These are phyloP conservation scores for Pangasius macronema DNA, from an alignment of 2,797 vertebrate species.

Conservation along the genomic window DNA sequence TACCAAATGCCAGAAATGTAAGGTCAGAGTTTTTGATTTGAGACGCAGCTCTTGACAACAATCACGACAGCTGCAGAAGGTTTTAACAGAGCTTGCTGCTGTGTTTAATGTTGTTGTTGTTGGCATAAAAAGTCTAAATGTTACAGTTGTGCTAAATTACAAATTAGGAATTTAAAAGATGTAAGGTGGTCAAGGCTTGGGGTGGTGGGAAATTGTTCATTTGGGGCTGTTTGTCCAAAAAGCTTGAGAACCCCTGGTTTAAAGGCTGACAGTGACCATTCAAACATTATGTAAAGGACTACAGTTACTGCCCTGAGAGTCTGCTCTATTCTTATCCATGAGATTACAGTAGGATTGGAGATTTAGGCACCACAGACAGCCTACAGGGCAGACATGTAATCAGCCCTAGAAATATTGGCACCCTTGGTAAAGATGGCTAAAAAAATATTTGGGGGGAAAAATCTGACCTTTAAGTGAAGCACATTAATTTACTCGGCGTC, in stretches of 20 bases:
- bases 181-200: neutral
- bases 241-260: neutral
- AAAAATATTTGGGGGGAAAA: neutral
- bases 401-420: neutral
- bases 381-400: constrained; percentile 59
- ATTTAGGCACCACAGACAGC: constrained; percentile 64
- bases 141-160: constrained; percentile 5
- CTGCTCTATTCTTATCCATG: constrained; percentile 70
- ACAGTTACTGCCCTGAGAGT: constrained; percentile 61
- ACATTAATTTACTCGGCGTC: neutral
- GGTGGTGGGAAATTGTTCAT: neutral
- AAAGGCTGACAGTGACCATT: neutral
- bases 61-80: neutral
- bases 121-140: neutral
- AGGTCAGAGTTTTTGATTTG: neutral
- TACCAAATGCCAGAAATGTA: too few relatives aligned
- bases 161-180: neutral
- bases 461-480: neutral
- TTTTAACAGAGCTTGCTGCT: neutral
- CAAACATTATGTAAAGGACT: neutral
- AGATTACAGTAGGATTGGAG: constrained; percentile 76
- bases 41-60: neutral
- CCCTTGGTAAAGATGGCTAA: neutral
- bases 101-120: too few relatives aligned
- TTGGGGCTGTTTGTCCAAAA: neutral